phyloP scores from a whole-genome alignment of 92 coral and sea anemone genomes.

The Phymanthus crucifer region DNA sequence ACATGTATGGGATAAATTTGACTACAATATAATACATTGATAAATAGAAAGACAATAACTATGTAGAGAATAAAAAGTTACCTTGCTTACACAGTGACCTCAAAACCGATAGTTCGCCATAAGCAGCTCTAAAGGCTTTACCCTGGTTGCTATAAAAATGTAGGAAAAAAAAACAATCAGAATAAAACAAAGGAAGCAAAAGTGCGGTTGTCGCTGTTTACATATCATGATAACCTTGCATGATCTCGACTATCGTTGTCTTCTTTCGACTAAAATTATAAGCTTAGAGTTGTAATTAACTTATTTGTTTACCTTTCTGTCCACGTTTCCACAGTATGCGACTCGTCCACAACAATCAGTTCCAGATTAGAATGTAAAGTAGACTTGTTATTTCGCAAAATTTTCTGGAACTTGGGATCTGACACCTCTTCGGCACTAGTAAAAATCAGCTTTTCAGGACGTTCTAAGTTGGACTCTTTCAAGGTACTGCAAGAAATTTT shows the following conservation, averaged over 20 bases:
- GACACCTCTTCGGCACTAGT: background rate
- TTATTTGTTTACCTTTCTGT: constrained; percentile 3
- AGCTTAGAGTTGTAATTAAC: too few species aligned
- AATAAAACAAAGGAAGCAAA: too few species aligned
- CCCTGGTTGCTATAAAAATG: too few species aligned
- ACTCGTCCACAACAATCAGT: background rate
- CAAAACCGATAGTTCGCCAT: constrained; percentile 14
- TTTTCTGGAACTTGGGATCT: background rate
- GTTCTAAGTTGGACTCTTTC: background rate
- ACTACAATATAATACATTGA: too few species aligned
- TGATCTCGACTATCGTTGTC: too few species aligned
- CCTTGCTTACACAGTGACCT: constrained; percentile 10
- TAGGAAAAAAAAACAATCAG: too few species aligned
- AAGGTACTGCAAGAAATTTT: constrained; percentile 6
- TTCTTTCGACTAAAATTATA: too few species aligned
- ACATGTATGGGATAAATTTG: too few species aligned
- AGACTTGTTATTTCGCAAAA: background rate
- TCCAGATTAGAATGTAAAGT: background rate
- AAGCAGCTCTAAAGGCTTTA: background rate
- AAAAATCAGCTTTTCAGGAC: background rate
- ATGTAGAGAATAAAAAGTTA: too few species aligned
- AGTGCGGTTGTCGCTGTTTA: too few species aligned
- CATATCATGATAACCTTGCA: too few species aligned
- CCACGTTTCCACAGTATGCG: background rate
- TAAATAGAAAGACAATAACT: too few species aligned